These are phyloP conservation scores for Eupithecia dodoneata DNA, from an alignment of 2,888 invertebrate species.

Conservation along the genomic window DNA sequence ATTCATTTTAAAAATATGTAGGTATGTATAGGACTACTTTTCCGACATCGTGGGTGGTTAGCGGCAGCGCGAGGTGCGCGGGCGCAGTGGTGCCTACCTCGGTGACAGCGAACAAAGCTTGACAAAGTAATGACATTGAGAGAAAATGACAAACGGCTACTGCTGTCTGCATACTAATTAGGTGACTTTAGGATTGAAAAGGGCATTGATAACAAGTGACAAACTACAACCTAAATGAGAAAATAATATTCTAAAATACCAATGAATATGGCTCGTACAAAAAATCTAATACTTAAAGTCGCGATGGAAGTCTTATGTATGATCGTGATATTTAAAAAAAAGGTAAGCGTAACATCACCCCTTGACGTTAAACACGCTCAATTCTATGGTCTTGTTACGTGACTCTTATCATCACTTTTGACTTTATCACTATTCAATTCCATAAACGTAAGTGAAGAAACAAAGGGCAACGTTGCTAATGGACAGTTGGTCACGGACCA, in stretches of 20 bases:
- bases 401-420: slow-evolving; percentile 18
- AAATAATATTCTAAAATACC: not conserved
- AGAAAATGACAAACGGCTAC: slow-evolving; percentile 38
- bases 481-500: slow-evolving; percentile 68
- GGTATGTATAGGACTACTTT: slow-evolving; percentile 40
- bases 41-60: slow-evolving; percentile 61
- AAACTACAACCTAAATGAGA: not conserved
- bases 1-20: not conserved
- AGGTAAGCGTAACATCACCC: not conserved
- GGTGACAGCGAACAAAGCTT: slow-evolving; percentile 55
- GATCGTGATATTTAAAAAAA: not conserved
- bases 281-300: slow-evolving; percentile 14
- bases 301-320: slow-evolving; percentile 19
- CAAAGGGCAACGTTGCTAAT: slow-evolving; percentile 75
- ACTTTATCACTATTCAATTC: slow-evolving; percentile 26
- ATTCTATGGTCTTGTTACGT: slow-evolving; percentile 6
- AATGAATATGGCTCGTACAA: not conserved
- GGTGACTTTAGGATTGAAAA: slow-evolving; percentile 3
- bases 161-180: slow-evolving; percentile 24
- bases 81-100: slow-evolving; percentile 55
- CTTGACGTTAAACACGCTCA: slow-evolving; percentile 17
- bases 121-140: slow-evolving; percentile 53
- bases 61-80: slow-evolving; percentile 45
- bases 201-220: slow-evolving; percentile 19
- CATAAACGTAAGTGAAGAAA: slow-evolving; percentile 50